Base-by-base conservation (phyloP, 2,797 vertebrate species). In the Centropyge bicolor region DNA sequence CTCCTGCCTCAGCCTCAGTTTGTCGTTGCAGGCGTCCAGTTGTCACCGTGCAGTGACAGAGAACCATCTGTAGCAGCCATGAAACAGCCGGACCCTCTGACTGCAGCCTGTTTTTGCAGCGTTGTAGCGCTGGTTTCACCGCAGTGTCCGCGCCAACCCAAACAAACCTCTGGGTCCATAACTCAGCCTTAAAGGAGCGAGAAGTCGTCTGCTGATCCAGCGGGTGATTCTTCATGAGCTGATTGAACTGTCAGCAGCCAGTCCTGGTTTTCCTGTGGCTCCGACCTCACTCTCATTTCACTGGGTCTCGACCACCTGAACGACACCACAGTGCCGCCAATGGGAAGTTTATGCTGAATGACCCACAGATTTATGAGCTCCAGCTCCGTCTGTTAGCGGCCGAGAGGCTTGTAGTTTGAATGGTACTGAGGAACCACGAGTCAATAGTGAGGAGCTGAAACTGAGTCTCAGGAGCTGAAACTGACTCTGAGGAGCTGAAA, bases 211-310 rank as follows among this genome's bases (percentile, higher is more conserved):
- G 6, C 41, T 62, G 16, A 54, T 73, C 65, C 20, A 20, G 62
- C 51, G 22, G 31, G 54, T 14, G 20, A 59, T 81, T 51, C 75
- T 66, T 85, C 75, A 76, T 57, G 6, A 17, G 60, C 75, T 74
- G 69, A 66, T 70, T 67, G 67, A 73, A 67, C 77, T 66, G 69
- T 80, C 68, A 69, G 55, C 78, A 24, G 20, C 7, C 0, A 45
- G 43, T 27, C 35, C 55, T 10, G 71, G 46, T 59, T 77, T 60
- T 80, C 64, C 68, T 73, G 67, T 19, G 43, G 71, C 38, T 56
- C 16, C n/a, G 5, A 40, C 51, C 51, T 56, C 12, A 14, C 22
- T 51, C 6, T 27, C n/a, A 49, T 52, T 48, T 55, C n/a, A 27
- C 49, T 70, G 17, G 36, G 3, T 16, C 48, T 75, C 11, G 7